Conservation (phyloP, 1,140 invertebrate genomes). For the Pectinophora gossypiella region DNA sequence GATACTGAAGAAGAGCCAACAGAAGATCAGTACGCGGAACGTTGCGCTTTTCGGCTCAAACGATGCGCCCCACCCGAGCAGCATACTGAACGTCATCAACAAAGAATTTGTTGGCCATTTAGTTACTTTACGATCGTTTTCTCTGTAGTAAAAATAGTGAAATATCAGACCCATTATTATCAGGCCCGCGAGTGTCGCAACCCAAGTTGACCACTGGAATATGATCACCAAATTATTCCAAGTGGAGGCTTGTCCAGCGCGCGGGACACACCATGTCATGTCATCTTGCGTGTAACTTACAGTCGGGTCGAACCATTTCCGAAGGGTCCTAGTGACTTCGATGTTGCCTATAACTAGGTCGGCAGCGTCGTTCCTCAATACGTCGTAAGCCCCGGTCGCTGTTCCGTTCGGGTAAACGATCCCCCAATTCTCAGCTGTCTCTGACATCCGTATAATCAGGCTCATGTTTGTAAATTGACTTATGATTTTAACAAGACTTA, state of each 20-base stretch:
- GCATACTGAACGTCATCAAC: conserved; percentile 68
- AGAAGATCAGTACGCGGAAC: conserved; percentile 64
- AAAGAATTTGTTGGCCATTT: conserved; percentile 69
- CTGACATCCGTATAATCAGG: conserved; percentile 54
- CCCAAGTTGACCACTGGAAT: conserved; percentile 68
- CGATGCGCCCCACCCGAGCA: conserved; percentile 63
- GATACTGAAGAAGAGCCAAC: conserved; percentile 68
- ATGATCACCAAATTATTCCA: conserved; percentile 71
- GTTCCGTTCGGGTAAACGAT: conserved; percentile 45
- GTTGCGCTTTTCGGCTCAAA: conserved; percentile 59
- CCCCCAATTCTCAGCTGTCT: conserved; percentile 62
- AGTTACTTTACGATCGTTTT: conserved; percentile 43
- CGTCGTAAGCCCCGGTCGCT: conserved; percentile 49
- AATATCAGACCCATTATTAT: conserved; percentile 56
- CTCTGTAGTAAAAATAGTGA: conserved; percentile 58
- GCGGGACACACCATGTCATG: conserved; percentile 70
- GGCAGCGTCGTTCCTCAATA: conserved; percentile 48
- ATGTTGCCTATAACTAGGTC: conserved; percentile 69
- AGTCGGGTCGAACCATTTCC: conserved; percentile 66
- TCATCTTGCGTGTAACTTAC: conserved; percentile 70
- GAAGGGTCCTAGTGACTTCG: conserved; percentile 59
- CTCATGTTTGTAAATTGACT: conserved; percentile 65
- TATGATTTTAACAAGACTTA: conserved; percentile 68
- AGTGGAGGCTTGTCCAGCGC: conserved; percentile 49
- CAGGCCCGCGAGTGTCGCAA: conserved; percentile 50